These are phyloP conservation scores for Zaprionus gabonicus DNA, from an alignment of 1,140 invertebrate genomes.

Conservation along the genomic window DNA sequence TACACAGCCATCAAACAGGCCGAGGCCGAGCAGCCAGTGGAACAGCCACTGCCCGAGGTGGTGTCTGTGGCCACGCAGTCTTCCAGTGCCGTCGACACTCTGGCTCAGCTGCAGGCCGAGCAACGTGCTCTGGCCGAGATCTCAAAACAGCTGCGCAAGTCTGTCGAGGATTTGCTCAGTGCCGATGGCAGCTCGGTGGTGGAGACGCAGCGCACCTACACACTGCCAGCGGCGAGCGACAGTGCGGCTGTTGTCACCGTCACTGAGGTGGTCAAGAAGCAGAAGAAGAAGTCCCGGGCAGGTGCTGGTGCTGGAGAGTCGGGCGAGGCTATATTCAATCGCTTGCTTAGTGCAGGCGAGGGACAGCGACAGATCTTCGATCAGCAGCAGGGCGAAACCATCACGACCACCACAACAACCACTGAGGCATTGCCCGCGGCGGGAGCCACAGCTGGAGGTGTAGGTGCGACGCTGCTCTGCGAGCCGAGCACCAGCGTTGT, in stretches of 20 bases:
- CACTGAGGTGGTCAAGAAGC: slow-evolving; percentile 68
- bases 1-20: slow-evolving; percentile 76
- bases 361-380: slow-evolving; percentile 72
- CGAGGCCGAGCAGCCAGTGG: background rate
- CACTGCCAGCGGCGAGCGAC: slow-evolving; percentile 56
- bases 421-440: slow-evolving; percentile 56
- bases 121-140: slow-evolving; percentile 80
- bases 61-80: background rate
- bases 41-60: background rate
- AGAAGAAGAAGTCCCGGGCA: slow-evolving; percentile 42
- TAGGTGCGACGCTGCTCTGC: slow-evolving; percentile 1
- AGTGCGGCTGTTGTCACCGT: slow-evolving; percentile 63
- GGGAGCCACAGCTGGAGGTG: slow-evolving; percentile 29
- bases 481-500: slow-evolving; percentile 72
- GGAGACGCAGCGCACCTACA: slow-evolving; percentile 58
- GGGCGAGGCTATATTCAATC: slow-evolving; percentile 76
- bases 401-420: slow-evolving; percentile 79
- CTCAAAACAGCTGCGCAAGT: slow-evolving; percentile 81
- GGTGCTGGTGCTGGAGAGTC: slow-evolving; percentile 37
- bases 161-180: slow-evolving; percentile 74
- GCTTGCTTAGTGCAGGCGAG: slow-evolving; percentile 64
- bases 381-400: slow-evolving; percentile 73
- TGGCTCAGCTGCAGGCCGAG: slow-evolving; percentile 77
- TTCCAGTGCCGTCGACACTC: slow-evolving; percentile 32
- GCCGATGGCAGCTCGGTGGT: slow-evolving; percentile 58